These are phyloP conservation scores for Leucosticte australis DNA, from an alignment of 2,113 vertebrate genomes.

Conservation along the genomic window DNA sequence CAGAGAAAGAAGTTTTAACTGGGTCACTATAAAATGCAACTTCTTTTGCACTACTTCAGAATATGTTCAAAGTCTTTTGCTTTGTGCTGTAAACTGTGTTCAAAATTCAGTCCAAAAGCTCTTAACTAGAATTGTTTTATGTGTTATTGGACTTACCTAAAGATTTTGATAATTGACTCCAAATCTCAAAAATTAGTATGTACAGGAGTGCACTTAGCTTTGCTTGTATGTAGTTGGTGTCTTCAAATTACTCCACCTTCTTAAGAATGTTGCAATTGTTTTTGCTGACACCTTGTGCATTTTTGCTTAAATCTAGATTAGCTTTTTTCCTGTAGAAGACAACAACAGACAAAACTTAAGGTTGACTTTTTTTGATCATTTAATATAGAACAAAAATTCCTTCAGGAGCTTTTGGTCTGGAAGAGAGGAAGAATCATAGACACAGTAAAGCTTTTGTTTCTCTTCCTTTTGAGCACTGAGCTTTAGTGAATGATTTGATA, in stretches of 20 bases:
- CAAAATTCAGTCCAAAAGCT: neutral
- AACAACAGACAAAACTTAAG: accelerated
- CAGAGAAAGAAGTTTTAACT: neutral
- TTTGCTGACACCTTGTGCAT: neutral
- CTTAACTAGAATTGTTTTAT: neutral
- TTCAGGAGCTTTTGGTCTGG: neutral
- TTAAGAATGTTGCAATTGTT: neutral
- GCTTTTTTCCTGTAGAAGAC: neutral
- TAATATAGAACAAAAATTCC: neutral
- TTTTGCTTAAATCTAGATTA: neutral
- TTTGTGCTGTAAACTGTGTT: neutral
- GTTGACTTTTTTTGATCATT: neutral
- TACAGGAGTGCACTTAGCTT: neutral
- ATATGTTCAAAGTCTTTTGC: neutral
- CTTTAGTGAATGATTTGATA: neutral
- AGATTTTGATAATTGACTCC: neutral
- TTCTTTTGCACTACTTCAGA: neutral
- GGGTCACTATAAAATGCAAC: neutral
- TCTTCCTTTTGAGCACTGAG: neutral
- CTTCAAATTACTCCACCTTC: accelerated
- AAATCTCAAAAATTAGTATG: neutral
- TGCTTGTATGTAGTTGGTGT: neutral
- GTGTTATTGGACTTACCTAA: neutral
- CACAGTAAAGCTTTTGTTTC: neutral
- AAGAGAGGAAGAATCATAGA: neutral